Evolutionary conservation across 2,888 invertebrate species (phyloP).

Genomic region (Polydrusus tereticollis): DNA sequence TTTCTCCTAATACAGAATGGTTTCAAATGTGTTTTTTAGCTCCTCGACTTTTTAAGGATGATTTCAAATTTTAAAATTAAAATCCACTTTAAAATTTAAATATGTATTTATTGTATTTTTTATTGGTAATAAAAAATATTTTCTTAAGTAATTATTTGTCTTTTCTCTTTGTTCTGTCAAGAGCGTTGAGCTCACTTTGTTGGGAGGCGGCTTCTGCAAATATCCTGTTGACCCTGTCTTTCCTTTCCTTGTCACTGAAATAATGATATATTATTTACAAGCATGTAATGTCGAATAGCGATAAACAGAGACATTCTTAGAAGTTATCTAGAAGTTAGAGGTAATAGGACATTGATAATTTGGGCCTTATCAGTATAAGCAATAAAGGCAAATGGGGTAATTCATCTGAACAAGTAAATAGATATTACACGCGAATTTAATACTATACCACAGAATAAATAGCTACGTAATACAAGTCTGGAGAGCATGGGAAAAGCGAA

Average conservation of each 20-base stretch:
- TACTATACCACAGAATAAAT: too few species aligned
- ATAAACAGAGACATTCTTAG: too few species aligned
- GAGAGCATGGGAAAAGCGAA: too few species aligned
- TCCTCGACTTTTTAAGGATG: conserved; percentile 53
- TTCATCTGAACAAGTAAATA: too few species aligned
- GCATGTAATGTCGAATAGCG: too few species aligned
- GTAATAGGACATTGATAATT: too few species aligned
- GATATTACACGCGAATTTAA: too few species aligned
- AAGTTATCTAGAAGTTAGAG: too few species aligned
- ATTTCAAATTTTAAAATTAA: conserved; percentile 24
- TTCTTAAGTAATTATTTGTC: conserved; percentile 26
- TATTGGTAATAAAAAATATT: not conserved
- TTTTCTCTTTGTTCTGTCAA: conserved; percentile 72
- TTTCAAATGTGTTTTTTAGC: conserved; percentile 56
- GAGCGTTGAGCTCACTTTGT: conserved; percentile 85
- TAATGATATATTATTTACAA: conserved; percentile 42
- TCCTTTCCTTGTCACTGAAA: conserved; percentile 83
- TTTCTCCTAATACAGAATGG: conserved; percentile 51
- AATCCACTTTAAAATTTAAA: not conserved
- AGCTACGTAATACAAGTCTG: too few species aligned
- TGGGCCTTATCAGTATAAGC: too few species aligned
- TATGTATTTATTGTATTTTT: not conserved
- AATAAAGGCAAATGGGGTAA: too few species aligned
- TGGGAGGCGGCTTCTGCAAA: conserved; percentile 85
- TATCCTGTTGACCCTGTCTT: conserved; percentile 86